A percentile compares a stretch with the other conserved stretches of the same genome.
Evolutionary conservation across 2,888 invertebrate species (phyloP).

Genomic region (Synergus itoensis): DNA sequence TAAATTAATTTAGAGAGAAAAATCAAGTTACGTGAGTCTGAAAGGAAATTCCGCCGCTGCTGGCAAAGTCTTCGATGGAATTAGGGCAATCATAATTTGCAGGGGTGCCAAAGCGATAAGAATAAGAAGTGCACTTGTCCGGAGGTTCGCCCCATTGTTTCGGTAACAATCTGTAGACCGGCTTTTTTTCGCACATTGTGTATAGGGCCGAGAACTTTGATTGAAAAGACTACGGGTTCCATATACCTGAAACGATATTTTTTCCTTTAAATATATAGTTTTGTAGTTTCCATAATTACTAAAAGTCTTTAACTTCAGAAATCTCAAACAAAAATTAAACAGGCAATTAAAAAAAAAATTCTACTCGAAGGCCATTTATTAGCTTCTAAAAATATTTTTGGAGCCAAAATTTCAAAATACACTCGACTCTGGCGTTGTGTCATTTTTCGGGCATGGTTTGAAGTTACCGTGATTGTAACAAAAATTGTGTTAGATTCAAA

Average conservation of each 20-base stretch:
- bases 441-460: too few species aligned
- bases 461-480: too few species aligned
- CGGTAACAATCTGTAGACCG: slow-evolving; percentile 12
- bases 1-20: too few species aligned
- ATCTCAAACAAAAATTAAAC: not conserved
- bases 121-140: slow-evolving; percentile 32
- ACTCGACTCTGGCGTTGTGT: too few species aligned
- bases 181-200: not conserved
- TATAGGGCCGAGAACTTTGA: not conserved
- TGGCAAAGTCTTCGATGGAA: not conserved
- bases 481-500: too few species aligned
- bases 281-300: not conserved
- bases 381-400: too few species aligned
- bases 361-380: not conserved
- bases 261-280: not conserved
- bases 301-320: not conserved
- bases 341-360: not conserved
- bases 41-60: not conserved
- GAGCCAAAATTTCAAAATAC: too few species aligned
- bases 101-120: slow-evolving; percentile 18
- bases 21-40: not conserved
- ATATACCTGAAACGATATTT: not conserved
- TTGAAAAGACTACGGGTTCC: not conserved
- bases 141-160: slow-evolving; percentile 34
- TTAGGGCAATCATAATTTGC: slow-evolving; percentile 31